A percentile compares a stretch with the other conserved stretches of the same genome.
phyloP scores from a whole-genome alignment of 1,140 invertebrate species.

The Colletes gigas region DNA sequence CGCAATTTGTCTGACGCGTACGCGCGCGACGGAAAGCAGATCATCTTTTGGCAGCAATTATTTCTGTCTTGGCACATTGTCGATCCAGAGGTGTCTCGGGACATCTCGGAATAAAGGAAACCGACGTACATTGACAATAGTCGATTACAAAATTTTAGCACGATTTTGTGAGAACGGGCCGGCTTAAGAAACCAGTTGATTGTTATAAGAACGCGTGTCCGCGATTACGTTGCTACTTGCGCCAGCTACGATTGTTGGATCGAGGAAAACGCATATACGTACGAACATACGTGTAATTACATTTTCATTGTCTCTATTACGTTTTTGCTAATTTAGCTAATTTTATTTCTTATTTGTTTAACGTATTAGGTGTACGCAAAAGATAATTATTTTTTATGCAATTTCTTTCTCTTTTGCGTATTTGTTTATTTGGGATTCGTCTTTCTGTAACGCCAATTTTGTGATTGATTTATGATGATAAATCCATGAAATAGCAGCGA shows the following conservation, averaged over 20 bases:
- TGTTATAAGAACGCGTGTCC: conserved; percentile 44
- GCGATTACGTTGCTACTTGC: conserved; percentile 48
- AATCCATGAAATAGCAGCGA: too few relatives aligned
- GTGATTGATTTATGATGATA: too few relatives aligned
- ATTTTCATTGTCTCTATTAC: too few relatives aligned
- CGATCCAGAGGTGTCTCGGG: neutral
- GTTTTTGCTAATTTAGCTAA: too few relatives aligned
- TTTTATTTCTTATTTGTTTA: too few relatives aligned
- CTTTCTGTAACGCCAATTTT: too few relatives aligned
- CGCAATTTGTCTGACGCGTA: conserved; percentile 1
- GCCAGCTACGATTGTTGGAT: conserved; percentile 44
- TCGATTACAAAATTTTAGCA: conserved; percentile 60
- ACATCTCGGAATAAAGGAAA: neutral
- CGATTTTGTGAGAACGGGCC: conserved; percentile 56
- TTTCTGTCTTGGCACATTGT: conserved; percentile 22
- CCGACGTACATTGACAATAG: conserved; percentile 38
- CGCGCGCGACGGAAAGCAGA: conserved; percentile 4
- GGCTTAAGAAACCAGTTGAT: conserved; percentile 54
- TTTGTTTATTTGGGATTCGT: too few relatives aligned
- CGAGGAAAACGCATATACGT: conserved; percentile 3
- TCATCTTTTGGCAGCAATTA: conserved; percentile 27
- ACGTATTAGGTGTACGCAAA: too few relatives aligned
- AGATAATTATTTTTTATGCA: too few relatives aligned
- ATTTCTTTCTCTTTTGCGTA: too few relatives aligned
- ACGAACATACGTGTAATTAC: too few relatives aligned